These are phyloP conservation scores for Fopius arisanus DNA, from an alignment of 1,140 invertebrate genomes.

Conservation along the genomic window DNA sequence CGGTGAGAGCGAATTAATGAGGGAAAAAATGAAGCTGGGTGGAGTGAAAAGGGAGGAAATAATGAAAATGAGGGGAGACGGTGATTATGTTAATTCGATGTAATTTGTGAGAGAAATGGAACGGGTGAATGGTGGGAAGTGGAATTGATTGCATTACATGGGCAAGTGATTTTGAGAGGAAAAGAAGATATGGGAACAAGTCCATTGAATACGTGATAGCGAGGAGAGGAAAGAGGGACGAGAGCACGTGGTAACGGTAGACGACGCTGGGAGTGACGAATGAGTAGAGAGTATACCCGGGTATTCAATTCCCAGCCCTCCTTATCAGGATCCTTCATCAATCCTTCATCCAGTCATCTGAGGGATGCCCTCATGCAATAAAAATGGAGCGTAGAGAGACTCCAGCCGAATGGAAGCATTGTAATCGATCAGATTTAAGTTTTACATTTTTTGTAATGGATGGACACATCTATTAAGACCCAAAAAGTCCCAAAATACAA, in stretches of 20 bases:
- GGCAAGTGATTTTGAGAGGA: slow-evolving; percentile 19
- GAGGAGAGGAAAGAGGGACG: neutral
- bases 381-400: too few species aligned
- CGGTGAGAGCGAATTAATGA: neutral
- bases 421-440: too few species aligned
- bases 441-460: too few species aligned
- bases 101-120: neutral
- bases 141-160: slow-evolving; percentile 9
- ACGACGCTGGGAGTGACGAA: slow-evolving; percentile 48
- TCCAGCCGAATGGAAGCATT: too few species aligned
- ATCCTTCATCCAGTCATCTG: too few species aligned
- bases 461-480: too few species aligned
- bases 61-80: neutral
- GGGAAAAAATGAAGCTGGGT: neutral
- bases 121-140: neutral
- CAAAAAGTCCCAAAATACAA: too few species aligned
- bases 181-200: slow-evolving; percentile 22
- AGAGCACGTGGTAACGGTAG: slow-evolving; percentile 51
- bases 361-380: too few species aligned
- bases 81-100: neutral
- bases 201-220: slow-evolving; percentile 24
- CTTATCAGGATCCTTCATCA: too few species aligned
- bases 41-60: neutral
- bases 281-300: slow-evolving; percentile 24
- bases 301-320: slow-evolving; percentile 19